Conservation (phyloP, 1,140 invertebrate species). For the Nephila pilipes region DNA sequence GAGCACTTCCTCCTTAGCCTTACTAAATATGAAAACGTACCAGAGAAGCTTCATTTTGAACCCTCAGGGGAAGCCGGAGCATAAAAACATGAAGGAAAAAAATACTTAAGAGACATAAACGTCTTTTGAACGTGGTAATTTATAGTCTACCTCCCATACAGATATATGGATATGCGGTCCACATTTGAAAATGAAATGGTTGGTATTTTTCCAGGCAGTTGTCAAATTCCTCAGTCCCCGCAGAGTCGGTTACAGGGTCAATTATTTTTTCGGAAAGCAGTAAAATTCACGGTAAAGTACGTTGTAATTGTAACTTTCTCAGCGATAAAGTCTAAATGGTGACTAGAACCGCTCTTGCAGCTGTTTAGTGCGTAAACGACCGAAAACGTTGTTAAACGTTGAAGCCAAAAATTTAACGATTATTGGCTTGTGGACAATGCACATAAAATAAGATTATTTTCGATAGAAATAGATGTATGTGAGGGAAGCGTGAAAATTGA, state of each 20-base stretch:
- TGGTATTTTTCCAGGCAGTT: constrained; percentile 53
- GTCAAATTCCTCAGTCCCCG: constrained; percentile 44
- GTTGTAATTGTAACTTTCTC: constrained; percentile 46
- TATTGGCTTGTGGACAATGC: constrained; percentile 38
- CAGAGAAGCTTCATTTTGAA: constrained; percentile 8
- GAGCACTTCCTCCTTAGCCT: constrained; percentile 28
- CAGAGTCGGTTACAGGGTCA: constrained; percentile 33
- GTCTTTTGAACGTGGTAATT: constrained; percentile 71
- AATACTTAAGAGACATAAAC: constrained; percentile 68
- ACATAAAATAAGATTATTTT: constrained; percentile 40
- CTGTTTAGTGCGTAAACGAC: constrained; percentile 19
- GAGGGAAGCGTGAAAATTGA: neutral
- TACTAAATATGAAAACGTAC: constrained; percentile 61
- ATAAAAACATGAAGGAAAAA: constrained; percentile 50
- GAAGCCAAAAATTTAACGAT: constrained; percentile 45
- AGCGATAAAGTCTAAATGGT: constrained; percentile 44
- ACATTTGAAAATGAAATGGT: constrained; percentile 58
- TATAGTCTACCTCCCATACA: constrained; percentile 51
- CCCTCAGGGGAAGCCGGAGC: neutral
- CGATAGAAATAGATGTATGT: neutral
- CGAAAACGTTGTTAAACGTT: neutral
- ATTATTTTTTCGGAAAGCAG: constrained; percentile 31
- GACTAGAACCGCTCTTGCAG: neutral
- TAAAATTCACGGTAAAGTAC: constrained; percentile 42
- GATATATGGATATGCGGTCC: constrained; percentile 59